Conservation (phyloP, 2,113 vertebrate genomes). For the Aythya baeri region DNA sequence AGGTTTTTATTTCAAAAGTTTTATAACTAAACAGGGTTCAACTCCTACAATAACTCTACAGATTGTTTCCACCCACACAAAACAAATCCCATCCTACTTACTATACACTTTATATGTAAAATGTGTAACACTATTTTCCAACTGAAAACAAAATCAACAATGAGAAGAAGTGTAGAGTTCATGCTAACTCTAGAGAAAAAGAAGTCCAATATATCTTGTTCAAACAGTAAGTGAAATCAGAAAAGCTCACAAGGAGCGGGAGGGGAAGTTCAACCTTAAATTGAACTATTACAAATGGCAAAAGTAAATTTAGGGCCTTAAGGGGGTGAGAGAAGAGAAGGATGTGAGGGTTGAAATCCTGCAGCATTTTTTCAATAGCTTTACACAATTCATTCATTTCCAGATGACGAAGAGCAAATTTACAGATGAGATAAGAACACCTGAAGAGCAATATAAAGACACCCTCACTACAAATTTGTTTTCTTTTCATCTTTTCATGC, state of each 20-base stretch:
- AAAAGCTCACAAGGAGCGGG: slow-evolving; percentile 18
- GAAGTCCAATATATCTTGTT: not conserved
- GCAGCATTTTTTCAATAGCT: slow-evolving; percentile 33
- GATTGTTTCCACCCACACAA: slow-evolving; percentile 47
- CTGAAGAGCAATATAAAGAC: slow-evolving; percentile 27
- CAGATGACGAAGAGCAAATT: slow-evolving; percentile 1
- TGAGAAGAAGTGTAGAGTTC: slow-evolving; percentile 19
- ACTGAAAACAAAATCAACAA: slow-evolving; percentile 38
- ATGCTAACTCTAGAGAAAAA: slow-evolving; percentile 34
- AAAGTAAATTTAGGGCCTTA: slow-evolving; percentile 52
- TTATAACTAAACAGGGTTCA: slow-evolving; percentile 41
- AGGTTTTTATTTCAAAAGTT: slow-evolving; percentile 38
- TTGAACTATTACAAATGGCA: slow-evolving; percentile 40
- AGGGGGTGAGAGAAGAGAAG: not conserved
- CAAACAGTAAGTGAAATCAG: not conserved
- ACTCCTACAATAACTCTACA: slow-evolving; percentile 13
- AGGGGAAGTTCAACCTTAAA: slow-evolving; percentile 27
- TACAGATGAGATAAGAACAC: slow-evolving; percentile 5
- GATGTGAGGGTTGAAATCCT: slow-evolving; percentile 23
- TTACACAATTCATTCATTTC: slow-evolving; percentile 22
- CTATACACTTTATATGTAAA: slow-evolving; percentile 21
- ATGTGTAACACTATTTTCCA: slow-evolving; percentile 32
- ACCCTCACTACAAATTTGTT: not conserved
- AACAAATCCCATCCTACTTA: not conserved
- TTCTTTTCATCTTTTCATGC: not conserved